Evolutionary conservation across 1,140 invertebrate species (phyloP).

Genomic region (Tetraneura akinire): DNA sequence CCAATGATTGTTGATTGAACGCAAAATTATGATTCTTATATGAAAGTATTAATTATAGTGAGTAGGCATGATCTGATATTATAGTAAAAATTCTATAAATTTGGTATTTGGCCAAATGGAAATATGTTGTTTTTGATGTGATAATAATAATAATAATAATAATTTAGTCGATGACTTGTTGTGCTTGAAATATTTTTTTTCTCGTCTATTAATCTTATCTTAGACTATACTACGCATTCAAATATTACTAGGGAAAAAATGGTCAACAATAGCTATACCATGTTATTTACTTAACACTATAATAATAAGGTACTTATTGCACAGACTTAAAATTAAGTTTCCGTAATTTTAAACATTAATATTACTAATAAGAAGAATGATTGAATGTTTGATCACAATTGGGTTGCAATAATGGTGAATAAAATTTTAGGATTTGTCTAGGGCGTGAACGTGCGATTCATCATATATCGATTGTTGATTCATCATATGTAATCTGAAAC

Average conservation of each 20-base stretch:
- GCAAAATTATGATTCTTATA: not conserved
- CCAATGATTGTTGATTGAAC: not conserved
- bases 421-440: slow-evolving; percentile 47
- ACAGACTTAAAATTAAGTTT: slow-evolving; percentile 40
- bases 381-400: slow-evolving; percentile 51
- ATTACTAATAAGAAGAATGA: slow-evolving; percentile 48
- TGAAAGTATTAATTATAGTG: not conserved
- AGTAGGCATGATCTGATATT: not conserved
- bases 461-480: slow-evolving; percentile 1
- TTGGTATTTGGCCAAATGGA: too few relatives aligned
- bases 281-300: slow-evolving; percentile 41
- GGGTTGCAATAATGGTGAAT: slow-evolving; percentile 49
- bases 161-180: not conserved
- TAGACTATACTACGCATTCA: slow-evolving; percentile 10
- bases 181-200: slow-evolving; percentile 6
- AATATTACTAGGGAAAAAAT: slow-evolving; percentile 42
- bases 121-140: not conserved
- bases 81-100: not conserved
- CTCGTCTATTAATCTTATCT: slow-evolving; percentile 13
- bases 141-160: slow-evolving; percentile 13
- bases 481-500: slow-evolving; percentile 48
- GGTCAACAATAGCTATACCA: slow-evolving; percentile 43
- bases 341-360: slow-evolving; percentile 32
- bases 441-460: slow-evolving; percentile 16
- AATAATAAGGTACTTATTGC: slow-evolving; percentile 45